These are phyloP conservation scores for Sycobia sp. DNA, from an alignment of 1,140 invertebrate genomes.

Conservation along the genomic window DNA sequence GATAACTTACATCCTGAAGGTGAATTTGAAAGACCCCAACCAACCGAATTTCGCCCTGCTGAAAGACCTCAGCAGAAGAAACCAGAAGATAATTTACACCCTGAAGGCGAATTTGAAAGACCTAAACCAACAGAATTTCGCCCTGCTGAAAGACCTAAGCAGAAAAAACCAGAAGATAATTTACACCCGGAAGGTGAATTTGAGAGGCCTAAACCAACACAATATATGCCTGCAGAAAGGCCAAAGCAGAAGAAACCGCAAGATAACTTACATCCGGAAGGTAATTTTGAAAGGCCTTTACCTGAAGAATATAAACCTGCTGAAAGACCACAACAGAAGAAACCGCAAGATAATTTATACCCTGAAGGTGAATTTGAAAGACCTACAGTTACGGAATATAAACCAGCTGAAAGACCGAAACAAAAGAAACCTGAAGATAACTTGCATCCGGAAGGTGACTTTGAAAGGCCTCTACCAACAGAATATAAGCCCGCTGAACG, in stretches of 20 bases:
- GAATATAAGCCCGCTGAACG: slow-evolving; percentile 48
- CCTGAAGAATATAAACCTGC: slow-evolving; percentile 51
- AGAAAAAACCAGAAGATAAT: slow-evolving; percentile 66
- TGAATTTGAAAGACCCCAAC: slow-evolving; percentile 63
- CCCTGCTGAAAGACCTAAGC: slow-evolving; percentile 41
- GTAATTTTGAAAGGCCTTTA: slow-evolving; percentile 60
- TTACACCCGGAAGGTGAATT: slow-evolving; percentile 62
- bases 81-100: slow-evolving; percentile 65
- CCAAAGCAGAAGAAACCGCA: slow-evolving; percentile 46
- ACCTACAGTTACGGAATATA: slow-evolving; percentile 39
- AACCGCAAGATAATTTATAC: slow-evolving; percentile 59
- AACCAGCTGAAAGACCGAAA: slow-evolving; percentile 62
- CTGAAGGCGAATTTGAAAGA: slow-evolving; percentile 62
- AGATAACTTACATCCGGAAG: slow-evolving; percentile 64
- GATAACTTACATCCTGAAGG: slow-evolving; percentile 68
- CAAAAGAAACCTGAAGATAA: slow-evolving; percentile 68
- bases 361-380: slow-evolving; percentile 63
- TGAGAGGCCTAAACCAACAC: slow-evolving; percentile 56
- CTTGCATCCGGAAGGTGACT: slow-evolving; percentile 67
- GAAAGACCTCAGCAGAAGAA: slow-evolving; percentile 46
- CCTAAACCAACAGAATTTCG: slow-evolving; percentile 56
- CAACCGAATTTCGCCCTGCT: slow-evolving; percentile 54
- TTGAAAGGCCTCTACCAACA: slow-evolving; percentile 59
- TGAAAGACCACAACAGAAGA: slow-evolving; percentile 50
- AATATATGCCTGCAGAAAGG: slow-evolving; percentile 52